These are phyloP conservation scores for Heliconius himera DNA, from an alignment of 1,140 invertebrate species.

Conservation along the genomic window DNA sequence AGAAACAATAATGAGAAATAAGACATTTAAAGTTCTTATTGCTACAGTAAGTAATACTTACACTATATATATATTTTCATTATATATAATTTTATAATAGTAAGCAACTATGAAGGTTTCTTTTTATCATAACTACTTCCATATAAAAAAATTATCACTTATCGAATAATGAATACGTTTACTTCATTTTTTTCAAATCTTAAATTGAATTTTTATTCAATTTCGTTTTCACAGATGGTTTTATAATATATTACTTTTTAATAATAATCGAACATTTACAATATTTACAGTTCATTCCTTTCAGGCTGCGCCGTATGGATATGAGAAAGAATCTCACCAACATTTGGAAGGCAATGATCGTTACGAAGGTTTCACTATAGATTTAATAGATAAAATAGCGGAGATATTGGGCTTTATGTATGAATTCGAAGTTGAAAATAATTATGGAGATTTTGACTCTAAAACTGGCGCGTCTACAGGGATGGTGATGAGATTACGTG, in stretches of 20 bases:
- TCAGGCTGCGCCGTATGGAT: conserved; percentile 91
- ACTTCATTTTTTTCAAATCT: not conserved
- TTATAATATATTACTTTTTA: conserved; percentile 4
- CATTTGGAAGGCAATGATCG: conserved; percentile 90
- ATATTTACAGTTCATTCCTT: conserved; percentile 26
- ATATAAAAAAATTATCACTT: not conserved
- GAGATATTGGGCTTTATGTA: conserved; percentile 93
- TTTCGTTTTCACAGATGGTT: conserved; percentile 15
- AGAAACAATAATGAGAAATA: conserved; percentile 68
- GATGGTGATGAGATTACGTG: conserved; percentile 91
- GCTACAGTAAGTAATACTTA: conserved; percentile 85
- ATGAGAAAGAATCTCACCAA: conserved; percentile 87
- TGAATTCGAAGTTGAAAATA: conserved; percentile 88
- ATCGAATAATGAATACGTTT: not conserved
- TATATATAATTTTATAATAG: too few species aligned
- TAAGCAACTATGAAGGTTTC: too few species aligned
- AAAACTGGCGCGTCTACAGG: conserved; percentile 91
- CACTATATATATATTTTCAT: not conserved
- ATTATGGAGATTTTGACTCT: conserved; percentile 87
- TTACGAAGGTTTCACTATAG: conserved; percentile 90
- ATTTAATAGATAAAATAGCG: conserved; percentile 89
- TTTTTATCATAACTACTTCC: too few species aligned
- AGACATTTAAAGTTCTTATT: conserved; percentile 90
- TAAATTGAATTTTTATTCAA: conserved; percentile 20
- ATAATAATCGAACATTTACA: not conserved